phyloP scores from a whole-genome alignment of 1,140 invertebrate species.

The Fopius arisanus region DNA sequence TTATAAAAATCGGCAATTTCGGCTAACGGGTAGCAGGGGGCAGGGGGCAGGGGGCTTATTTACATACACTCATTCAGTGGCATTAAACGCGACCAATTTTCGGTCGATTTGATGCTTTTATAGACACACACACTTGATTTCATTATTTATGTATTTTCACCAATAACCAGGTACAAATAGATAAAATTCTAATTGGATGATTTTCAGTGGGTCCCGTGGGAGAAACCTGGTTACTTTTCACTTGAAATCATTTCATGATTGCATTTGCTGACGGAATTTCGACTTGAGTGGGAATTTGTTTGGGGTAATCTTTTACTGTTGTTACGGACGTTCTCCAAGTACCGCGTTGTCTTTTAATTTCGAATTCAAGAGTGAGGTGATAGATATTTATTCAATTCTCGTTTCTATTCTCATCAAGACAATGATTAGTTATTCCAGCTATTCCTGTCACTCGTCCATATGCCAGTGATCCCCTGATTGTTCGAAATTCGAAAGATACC shows the following conservation, averaged over 20 bases:
- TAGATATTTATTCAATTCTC: not conserved
- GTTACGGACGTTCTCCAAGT: too few species aligned
- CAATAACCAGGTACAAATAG: not conserved
- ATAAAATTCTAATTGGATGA: constrained; percentile 7
- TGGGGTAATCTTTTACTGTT: too few species aligned
- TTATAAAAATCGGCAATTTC: too few species aligned
- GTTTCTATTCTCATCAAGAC: not conserved
- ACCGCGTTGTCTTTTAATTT: not conserved
- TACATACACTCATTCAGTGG: constrained; percentile 8
- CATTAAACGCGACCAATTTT: constrained; percentile 5
- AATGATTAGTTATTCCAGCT: not conserved
- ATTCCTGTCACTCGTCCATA: not conserved
- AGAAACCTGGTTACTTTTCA: not conserved
- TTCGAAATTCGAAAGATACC: not conserved
- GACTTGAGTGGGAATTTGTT: too few species aligned
- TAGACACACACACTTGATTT: constrained; percentile 13
- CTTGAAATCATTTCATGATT: not conserved
- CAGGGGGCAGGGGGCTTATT: not conserved
- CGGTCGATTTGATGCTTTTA: constrained; percentile 13
- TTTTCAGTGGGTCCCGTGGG: not conserved
- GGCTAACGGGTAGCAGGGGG: too few species aligned
- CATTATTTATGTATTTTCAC: constrained; percentile 11
- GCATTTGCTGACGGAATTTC: not conserved
- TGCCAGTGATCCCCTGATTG: not conserved
- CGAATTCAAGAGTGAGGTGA: not conserved